Evolutionary conservation across 2,113 vertebrate genomes (phyloP).

Genomic region (Thinocorus orbignyianus): DNA sequence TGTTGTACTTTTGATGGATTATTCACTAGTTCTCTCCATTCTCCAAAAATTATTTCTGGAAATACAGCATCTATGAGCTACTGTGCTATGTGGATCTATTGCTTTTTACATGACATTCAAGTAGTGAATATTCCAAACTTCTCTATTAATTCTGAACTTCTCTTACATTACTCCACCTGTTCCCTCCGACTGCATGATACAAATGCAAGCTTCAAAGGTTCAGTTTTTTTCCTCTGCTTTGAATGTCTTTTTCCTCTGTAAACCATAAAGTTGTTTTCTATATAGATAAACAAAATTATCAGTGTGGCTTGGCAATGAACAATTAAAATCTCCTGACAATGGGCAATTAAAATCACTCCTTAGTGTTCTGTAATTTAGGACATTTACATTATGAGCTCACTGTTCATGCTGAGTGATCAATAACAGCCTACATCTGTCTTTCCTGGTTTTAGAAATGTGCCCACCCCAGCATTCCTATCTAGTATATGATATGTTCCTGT

Average conservation of each 20-base stretch:
- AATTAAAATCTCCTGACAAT: background rate
- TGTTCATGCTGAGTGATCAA: background rate
- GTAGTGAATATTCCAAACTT: background rate
- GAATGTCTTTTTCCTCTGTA: background rate
- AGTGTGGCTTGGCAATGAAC: background rate
- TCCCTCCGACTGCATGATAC: background rate
- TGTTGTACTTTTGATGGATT: background rate
- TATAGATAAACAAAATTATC: background rate
- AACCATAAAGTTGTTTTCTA: background rate
- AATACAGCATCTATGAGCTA: background rate
- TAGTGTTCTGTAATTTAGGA: background rate
- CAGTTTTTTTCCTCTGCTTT: background rate
- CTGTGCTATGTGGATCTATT: background rate
- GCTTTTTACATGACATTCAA: background rate
- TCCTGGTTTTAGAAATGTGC: background rate
- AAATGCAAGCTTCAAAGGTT: background rate
- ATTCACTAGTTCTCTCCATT: background rate
- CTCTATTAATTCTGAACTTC: background rate
- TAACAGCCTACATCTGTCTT: background rate
- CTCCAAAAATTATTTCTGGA: background rate
- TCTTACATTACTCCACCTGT: background rate
- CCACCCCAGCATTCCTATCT: background rate
- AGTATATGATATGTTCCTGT: background rate
- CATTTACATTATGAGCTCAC: background rate
- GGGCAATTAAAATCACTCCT: background rate